These are phyloP conservation scores for Liparis tanakae DNA, from an alignment of 2,797 vertebrate species.

Conservation along the genomic window DNA sequence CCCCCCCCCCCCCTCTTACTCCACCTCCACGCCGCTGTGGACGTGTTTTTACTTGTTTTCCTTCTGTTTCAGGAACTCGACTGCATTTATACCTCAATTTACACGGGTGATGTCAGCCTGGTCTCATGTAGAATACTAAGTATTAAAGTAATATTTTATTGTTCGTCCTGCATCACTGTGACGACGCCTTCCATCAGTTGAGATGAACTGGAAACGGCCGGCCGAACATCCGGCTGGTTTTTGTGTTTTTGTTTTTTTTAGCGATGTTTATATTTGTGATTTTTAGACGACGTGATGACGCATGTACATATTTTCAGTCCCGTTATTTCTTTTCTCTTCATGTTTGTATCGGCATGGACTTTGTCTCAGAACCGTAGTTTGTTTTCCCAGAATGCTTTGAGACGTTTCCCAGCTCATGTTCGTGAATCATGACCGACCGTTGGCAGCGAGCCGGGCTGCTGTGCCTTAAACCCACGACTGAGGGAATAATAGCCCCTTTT, in stretches of 20 bases:
- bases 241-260: constrained; percentile 42
- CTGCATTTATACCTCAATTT: constrained; percentile 74
- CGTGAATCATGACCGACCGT: constrained; percentile 68
- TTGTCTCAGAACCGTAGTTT: constrained; percentile 66
- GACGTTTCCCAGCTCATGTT: constrained; percentile 58
- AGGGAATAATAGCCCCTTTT: constrained; percentile 64
- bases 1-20: background rate
- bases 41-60: background rate
- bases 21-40: background rate
- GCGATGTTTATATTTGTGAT: constrained; percentile 41
- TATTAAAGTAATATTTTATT: constrained; percentile 58
- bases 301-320: constrained; percentile 75
- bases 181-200: constrained; percentile 51
- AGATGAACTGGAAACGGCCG: constrained; percentile 68
- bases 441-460: constrained; percentile 79
- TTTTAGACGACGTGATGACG: constrained; percentile 71
- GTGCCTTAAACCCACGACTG: constrained; percentile 84
- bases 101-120: constrained; percentile 61
- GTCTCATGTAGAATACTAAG: constrained; percentile 57
- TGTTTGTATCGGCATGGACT: constrained; percentile 68
- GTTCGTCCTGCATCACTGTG: constrained; percentile 60
- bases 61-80: constrained; percentile 53
- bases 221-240: constrained; percentile 29
- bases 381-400: constrained; percentile 73
- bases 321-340: constrained; percentile 40